Conservation (phyloP, 2,888 invertebrate genomes). For the Cephus spinipes region DNA sequence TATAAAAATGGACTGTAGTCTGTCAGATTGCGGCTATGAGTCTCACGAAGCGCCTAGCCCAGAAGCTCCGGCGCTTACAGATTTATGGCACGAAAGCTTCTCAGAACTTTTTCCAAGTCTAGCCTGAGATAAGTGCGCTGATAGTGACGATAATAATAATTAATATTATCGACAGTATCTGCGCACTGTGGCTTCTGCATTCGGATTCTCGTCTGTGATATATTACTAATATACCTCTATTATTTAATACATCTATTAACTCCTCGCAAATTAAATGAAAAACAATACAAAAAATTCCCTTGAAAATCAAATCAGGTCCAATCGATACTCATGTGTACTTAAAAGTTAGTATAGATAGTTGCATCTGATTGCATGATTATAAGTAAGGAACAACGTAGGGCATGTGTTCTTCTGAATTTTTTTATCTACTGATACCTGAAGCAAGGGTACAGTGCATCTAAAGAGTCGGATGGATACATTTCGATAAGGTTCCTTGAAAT, state of each 20-base stretch:
- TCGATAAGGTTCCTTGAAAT: not conserved
- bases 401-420: not conserved
- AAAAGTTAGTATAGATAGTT: not conserved
- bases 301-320: not conserved
- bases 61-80: constrained; percentile 63
- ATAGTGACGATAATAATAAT: not conserved
- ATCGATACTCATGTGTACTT: not conserved
- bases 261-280: not conserved
- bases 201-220: not conserved
- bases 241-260: not conserved
- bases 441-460: not conserved
- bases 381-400: not conserved
- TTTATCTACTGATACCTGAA: not conserved
- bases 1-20: constrained; percentile 3
- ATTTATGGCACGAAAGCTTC: constrained; percentile 81
- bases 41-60: constrained; percentile 72
- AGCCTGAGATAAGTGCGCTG: constrained; percentile 65
- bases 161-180: not conserved
- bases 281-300: not conserved
- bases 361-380: not conserved
- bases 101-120: constrained; percentile 83
- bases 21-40: constrained; percentile 76
- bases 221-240: not conserved
- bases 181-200: not conserved
- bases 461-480: not conserved